A percentile compares a stretch with the other conserved stretches of the same genome.
These are phyloP conservation scores for Artibeus jamaicensis DNA, from an alignment of 2,797 vertebrate genomes.

Conservation along the genomic window DNA sequence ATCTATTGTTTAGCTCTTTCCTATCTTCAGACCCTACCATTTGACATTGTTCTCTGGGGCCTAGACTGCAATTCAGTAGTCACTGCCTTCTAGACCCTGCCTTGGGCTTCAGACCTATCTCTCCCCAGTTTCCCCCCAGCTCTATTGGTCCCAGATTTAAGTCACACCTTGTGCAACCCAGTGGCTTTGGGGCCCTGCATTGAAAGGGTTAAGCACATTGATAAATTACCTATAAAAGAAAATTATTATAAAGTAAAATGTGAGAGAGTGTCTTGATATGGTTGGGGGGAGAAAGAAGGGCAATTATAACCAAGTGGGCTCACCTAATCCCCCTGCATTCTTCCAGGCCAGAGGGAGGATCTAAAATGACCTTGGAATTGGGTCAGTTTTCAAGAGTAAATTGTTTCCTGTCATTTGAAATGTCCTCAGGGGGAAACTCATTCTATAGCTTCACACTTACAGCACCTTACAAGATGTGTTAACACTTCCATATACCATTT, in stretches of 20 bases:
- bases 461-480: not conserved
- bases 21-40: not conserved
- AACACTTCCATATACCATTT: not conserved
- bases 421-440: not conserved
- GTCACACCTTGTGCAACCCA: not conserved
- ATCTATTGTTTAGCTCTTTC: not conserved
- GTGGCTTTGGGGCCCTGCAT: not conserved
- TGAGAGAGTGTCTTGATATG: not conserved
- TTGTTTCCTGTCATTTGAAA: constrained; percentile 7
- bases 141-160: not conserved
- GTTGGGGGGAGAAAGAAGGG: not conserved
- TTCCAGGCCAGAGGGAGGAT: not conserved
- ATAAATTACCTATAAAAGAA: not conserved
- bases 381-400: not conserved
- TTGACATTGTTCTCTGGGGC: not conserved
- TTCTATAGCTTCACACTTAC: not conserved
- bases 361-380: not conserved
- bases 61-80: not conserved
- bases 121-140: not conserved
- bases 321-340: not conserved
- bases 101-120: not conserved
- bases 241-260: not conserved
- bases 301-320: not conserved
- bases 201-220: not conserved
- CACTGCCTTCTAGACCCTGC: not conserved